A percentile compares a stretch with the other conserved stretches of the same genome.
These are phyloP conservation scores for Melanitta fusca DNA, from an alignment of 2,797 vertebrate genomes.

Conservation along the genomic window DNA sequence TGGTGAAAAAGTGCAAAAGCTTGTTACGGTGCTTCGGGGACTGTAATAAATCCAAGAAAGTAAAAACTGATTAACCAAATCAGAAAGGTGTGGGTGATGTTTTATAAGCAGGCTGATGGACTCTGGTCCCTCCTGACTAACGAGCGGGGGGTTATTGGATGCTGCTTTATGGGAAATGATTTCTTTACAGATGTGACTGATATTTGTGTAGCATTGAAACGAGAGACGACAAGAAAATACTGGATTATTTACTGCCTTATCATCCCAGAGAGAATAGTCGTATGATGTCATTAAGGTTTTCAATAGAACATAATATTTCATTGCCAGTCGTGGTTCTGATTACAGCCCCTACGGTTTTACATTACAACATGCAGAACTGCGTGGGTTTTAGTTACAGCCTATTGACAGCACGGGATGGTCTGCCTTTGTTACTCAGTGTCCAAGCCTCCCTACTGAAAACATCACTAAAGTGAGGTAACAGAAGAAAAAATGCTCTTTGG, in stretches of 20 bases:
- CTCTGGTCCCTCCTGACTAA: neutral
- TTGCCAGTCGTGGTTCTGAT: conserved; percentile 30
- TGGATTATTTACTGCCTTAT: neutral
- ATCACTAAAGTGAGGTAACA: neutral
- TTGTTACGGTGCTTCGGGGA: conserved; percentile 47
- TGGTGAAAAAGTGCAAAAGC: conserved; percentile 64
- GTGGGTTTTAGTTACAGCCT: neutral
- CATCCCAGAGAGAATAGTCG: neutral
- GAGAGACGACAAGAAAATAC: neutral
- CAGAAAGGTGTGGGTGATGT: conserved; percentile 26
- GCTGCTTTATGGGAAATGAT: neutral
- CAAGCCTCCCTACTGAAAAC: neutral
- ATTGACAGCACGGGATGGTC: neutral
- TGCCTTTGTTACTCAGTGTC: neutral
- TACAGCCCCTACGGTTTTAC: neutral
- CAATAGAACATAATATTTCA: neutral
- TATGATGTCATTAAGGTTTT: neutral
- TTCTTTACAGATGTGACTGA: neutral
- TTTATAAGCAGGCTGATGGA: conserved; percentile 21
- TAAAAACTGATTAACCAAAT: conserved; percentile 45
- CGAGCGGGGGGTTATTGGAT: neutral
- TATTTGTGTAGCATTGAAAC: neutral
- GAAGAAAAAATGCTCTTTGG: neutral
- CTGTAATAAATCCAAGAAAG: neutral
- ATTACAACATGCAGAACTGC: neutral